Conservation (phyloP, 2,888 invertebrate genomes). For the Eudemis profundana region DNA sequence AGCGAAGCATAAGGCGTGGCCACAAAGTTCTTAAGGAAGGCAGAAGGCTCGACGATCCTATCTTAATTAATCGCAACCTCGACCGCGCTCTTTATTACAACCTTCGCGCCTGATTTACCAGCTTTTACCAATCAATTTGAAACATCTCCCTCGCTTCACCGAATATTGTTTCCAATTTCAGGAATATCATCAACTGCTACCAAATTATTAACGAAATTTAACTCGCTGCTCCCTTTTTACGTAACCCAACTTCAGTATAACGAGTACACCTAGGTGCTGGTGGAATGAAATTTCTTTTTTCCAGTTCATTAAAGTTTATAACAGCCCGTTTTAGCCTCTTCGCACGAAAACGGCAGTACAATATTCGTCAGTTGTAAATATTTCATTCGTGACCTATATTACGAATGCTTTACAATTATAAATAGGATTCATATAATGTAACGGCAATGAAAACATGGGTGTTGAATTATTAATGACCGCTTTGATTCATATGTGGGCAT, state of each 20-base stretch:
- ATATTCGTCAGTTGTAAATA: background rate
- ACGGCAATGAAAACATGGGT: no score
- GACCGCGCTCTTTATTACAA: slow-evolving; percentile 72
- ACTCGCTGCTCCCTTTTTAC: slow-evolving; percentile 6
- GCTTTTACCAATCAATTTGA: slow-evolving; percentile 72
- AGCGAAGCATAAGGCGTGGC: slow-evolving; percentile 64
- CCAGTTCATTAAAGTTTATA: slow-evolving; percentile 2
- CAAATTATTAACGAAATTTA: slow-evolving; percentile 27
- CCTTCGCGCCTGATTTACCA: slow-evolving; percentile 72
- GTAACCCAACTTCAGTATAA: background rate
- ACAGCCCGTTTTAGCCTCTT: background rate
- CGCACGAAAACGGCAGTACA: background rate
- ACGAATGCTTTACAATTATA: background rate
- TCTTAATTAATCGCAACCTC: slow-evolving; percentile 75
- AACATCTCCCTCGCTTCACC: slow-evolving; percentile 52
- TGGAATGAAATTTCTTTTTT: background rate
- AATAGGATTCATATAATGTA: no score
- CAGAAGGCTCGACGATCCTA: slow-evolving; percentile 56
- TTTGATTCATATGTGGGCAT: no score
- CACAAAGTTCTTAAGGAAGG: slow-evolving; percentile 59
- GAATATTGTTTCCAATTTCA: slow-evolving; percentile 28
- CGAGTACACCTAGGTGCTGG: background rate
- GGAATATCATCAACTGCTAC: slow-evolving; percentile 14
- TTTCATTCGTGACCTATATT: background rate
- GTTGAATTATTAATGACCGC: no score